Evolutionary conservation across 2,797 vertebrate genomes (phyloP).

Genomic region (Smutsia gigantea): DNA sequence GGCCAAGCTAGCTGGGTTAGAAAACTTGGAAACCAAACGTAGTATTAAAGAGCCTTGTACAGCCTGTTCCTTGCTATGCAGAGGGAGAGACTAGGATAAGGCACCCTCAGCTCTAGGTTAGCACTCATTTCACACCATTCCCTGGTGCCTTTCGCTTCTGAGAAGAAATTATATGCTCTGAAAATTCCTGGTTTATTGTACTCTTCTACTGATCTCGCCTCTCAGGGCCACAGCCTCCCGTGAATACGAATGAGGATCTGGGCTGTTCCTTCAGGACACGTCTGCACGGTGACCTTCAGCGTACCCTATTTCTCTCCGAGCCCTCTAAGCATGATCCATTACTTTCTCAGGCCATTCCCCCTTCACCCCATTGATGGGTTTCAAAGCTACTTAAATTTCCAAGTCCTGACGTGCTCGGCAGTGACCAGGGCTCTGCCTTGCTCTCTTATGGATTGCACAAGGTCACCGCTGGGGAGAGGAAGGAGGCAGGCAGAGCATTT

Average conservation of each 20-base stretch:
- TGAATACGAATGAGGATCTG: constrained; percentile 86
- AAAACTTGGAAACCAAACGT: background rate
- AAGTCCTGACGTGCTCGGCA: constrained; percentile 85
- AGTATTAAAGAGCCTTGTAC: rapidly evolving
- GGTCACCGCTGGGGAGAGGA: constrained; percentile 88
- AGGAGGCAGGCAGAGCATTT: constrained; percentile 85
- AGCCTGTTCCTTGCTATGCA: background rate
- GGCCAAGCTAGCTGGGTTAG: background rate
- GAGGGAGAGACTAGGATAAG: background rate
- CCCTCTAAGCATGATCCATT: constrained; percentile 89
- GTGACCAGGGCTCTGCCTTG: constrained; percentile 85
- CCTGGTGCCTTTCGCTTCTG: constrained; percentile 55
- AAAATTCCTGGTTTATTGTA: constrained; percentile 80
- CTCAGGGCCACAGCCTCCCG: constrained; percentile 77
- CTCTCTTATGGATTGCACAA: constrained; percentile 90
- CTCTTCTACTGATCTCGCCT: constrained; percentile 71
- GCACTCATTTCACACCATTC: constrained; percentile 27
- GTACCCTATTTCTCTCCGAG: constrained; percentile 85
- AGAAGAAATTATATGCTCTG: constrained; percentile 71
- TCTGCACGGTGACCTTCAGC: constrained; percentile 88
- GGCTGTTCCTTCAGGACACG: constrained; percentile 83
- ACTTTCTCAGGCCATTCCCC: constrained; percentile 88
- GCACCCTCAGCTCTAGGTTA: background rate
- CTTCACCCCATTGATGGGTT: constrained; percentile 89
- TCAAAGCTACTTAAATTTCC: constrained; percentile 89